Evolutionary conservation across 2,113 vertebrate genomes (phyloP).

Genomic region (Campylorhamphus procurvoides): DNA sequence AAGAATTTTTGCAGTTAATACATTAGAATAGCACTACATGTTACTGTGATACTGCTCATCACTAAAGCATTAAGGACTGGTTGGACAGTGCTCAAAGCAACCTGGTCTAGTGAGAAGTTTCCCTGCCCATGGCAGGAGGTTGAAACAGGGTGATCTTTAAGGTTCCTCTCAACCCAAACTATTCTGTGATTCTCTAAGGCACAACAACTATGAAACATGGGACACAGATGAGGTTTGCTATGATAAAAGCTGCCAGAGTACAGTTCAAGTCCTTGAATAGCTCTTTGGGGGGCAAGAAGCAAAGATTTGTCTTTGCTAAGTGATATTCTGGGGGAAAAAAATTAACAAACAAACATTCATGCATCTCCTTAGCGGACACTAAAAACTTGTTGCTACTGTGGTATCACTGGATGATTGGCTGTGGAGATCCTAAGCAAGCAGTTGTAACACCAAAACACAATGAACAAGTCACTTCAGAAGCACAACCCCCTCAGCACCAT

Average conservation of each 20-base stretch:
- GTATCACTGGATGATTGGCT: background rate
- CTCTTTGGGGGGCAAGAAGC: background rate
- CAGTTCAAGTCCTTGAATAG: background rate
- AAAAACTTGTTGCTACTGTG: background rate
- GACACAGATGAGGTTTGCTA: background rate
- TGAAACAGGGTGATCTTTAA: background rate
- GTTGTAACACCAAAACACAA: background rate
- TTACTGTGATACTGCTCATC: background rate
- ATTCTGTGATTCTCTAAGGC: background rate
- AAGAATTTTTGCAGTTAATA: background rate
- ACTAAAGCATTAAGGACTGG: too few relatives aligned
- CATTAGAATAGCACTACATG: rapidly evolving
- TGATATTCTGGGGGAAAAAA: background rate
- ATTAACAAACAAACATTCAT: background rate
- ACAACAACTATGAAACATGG: rapidly evolving
- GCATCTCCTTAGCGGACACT: background rate
- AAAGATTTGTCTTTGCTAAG: background rate
- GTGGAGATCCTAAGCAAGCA: background rate
- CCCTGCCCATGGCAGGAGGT: background rate
- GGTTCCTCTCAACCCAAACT: background rate
- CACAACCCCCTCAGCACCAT: background rate
- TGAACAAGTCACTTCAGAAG: background rate
- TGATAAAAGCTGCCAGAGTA: background rate
- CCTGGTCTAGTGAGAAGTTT: background rate
- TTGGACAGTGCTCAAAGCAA: background rate